Conservation (phyloP, 2,888 invertebrate species). For the Dolomedes plantarius region DNA sequence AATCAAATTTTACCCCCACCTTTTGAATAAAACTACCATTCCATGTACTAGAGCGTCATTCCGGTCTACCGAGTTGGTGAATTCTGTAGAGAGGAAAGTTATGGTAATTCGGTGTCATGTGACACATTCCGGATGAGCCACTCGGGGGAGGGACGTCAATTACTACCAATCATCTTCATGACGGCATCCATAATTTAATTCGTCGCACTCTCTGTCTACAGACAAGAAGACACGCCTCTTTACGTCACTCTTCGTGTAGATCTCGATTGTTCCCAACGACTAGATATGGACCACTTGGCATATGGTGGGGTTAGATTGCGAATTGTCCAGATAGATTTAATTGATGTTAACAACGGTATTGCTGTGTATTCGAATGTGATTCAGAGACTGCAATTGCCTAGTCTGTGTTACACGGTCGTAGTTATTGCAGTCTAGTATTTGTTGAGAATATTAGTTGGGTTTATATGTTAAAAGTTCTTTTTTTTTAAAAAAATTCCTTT, state of each 20-base stretch:
- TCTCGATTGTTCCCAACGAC: not conserved
- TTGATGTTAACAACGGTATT: not conserved
- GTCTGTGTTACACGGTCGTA: no score
- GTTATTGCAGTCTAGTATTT: no score
- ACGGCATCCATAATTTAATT: slow-evolving; percentile 63
- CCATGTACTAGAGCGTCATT: not conserved
- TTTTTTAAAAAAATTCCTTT: no score
- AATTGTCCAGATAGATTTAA: not conserved
- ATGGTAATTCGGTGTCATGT: slow-evolving; percentile 67
- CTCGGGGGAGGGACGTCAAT: slow-evolving; percentile 51
- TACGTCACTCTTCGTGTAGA: slow-evolving; percentile 2
- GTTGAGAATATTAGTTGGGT: no score
- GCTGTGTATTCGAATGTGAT: not conserved
- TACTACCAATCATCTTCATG: slow-evolving; percentile 64
- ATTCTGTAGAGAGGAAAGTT: slow-evolving; percentile 22
- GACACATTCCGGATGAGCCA: slow-evolving; percentile 18
- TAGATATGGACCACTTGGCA: not conserved
- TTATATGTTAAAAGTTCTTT: no score
- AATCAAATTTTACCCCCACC: not conserved
- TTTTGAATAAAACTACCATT: not conserved
- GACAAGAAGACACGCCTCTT: not conserved
- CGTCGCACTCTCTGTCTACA: slow-evolving; percentile 33
- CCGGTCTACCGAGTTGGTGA: not conserved
- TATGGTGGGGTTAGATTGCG: not conserved
- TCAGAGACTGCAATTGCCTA: not conserved